Conservation (phyloP, 2,888 invertebrate species). For the Agrochola lota region DNA sequence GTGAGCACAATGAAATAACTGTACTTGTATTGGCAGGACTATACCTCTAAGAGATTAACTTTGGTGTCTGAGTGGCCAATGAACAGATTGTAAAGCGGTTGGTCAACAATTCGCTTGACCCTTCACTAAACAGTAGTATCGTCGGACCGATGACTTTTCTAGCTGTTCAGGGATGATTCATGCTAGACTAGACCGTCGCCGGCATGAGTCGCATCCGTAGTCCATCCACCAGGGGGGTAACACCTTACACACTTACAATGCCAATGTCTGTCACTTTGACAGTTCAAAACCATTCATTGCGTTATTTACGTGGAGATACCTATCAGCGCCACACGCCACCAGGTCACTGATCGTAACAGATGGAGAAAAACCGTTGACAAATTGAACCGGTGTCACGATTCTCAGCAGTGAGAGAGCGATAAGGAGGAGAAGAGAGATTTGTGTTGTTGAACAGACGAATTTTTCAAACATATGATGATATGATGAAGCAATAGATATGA, state of each 20-base stretch:
- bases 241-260: not conserved
- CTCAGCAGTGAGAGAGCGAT: too few relatives aligned
- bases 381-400: too few relatives aligned
- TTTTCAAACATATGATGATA: too few relatives aligned
- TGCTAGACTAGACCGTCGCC: not conserved
- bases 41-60: not conserved
- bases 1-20: constrained; percentile 22
- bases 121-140: not conserved
- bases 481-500: too few relatives aligned
- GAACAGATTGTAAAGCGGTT: not conserved
- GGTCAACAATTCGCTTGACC: not conserved
- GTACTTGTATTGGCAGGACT: constrained; percentile 5
- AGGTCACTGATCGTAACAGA: too few relatives aligned
- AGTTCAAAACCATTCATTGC: not conserved
- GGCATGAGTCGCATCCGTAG: not conserved
- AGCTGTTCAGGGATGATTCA: not conserved
- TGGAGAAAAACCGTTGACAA: too few relatives aligned
- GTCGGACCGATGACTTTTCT: not conserved
- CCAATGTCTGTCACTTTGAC: not conserved
- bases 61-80: not conserved
- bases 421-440: too few relatives aligned
- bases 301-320: too few relatives aligned
- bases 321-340: too few relatives aligned
- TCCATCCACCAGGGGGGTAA: too few relatives aligned
- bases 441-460: too few relatives aligned